phyloP scores from a whole-genome alignment of 2,888 invertebrate species.

The Pristionchus mayeri region DNA sequence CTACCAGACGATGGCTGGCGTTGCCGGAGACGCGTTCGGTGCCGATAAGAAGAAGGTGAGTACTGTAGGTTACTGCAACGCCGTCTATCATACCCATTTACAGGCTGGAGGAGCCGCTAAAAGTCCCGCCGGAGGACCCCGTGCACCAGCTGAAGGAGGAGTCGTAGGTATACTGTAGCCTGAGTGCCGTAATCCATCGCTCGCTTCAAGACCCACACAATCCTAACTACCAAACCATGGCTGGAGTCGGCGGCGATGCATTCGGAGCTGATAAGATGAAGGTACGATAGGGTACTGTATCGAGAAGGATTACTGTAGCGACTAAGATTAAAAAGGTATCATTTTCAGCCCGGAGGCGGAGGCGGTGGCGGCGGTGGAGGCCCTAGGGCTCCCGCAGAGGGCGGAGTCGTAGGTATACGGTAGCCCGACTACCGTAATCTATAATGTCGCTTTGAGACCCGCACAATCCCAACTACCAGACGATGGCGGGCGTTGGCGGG shows the following conservation, averaged over 20 bases:
- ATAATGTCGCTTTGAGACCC: background rate
- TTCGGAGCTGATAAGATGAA: background rate
- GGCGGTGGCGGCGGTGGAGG: background rate
- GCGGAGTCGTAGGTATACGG: conserved; percentile 10
- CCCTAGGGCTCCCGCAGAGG: background rate
- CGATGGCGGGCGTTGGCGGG: conserved; percentile 10
- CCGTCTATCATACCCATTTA: no score
- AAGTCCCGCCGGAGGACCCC: no score
- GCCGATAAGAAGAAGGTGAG: no score
- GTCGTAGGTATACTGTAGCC: no score
- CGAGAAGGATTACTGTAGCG: background rate
- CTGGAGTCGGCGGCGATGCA: background rate
- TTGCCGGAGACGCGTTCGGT: no score
- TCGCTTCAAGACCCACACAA: no score
- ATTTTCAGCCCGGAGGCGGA: background rate
- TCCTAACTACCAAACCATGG: background rate
- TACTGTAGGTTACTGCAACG: no score
- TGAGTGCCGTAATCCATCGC: no score
- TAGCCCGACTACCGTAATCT: background rate
- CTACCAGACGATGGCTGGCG: no score
- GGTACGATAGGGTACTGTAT: background rate
- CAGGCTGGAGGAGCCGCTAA: no score
- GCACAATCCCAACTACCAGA: conserved; percentile 26
- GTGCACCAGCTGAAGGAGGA: no score
- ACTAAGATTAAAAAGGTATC: no score